Percentiles rank a stretch among this genome's conserved stretches.
These are phyloP conservation scores for Leptogaster cylindrica DNA, from an alignment of 2,888 invertebrate genomes.

Conservation along the genomic window DNA sequence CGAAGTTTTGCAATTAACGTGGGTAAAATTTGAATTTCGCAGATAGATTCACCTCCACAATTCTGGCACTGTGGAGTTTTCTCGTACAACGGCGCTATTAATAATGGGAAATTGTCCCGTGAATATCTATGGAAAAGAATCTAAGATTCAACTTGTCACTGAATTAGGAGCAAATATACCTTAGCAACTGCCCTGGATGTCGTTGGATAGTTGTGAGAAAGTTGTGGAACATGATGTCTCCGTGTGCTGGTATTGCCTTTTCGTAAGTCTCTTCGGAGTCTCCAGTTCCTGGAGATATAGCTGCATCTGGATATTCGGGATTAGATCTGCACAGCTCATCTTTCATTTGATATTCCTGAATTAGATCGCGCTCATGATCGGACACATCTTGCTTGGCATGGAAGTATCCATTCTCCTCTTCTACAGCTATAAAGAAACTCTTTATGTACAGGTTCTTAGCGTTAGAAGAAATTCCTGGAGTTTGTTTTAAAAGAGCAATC, in stretches of 20 bases:
- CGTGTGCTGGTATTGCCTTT: constrained; percentile 78
- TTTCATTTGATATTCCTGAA: constrained; percentile 68
- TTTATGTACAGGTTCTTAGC: constrained; percentile 62
- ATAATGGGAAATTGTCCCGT: constrained; percentile 72
- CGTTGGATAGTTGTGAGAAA: constrained; percentile 75
- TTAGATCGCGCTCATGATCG: constrained; percentile 69
- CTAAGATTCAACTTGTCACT: background rate
- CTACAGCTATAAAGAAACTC: constrained; percentile 68
- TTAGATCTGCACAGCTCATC: constrained; percentile 56
- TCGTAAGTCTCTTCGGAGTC: constrained; percentile 74
- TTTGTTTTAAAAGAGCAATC: constrained; percentile 73
- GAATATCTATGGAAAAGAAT: constrained; percentile 70
- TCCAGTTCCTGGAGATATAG: constrained; percentile 54
- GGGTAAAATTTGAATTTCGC: constrained; percentile 85
- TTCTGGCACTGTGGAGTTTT: constrained; percentile 67
- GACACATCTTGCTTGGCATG: constrained; percentile 58
- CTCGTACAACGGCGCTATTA: constrained; percentile 71
- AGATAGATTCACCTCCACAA: constrained; percentile 74
- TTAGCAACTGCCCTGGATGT: constrained; percentile 82
- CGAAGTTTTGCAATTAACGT: constrained; percentile 76
- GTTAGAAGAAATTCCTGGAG: constrained; percentile 58
- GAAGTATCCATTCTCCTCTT: constrained; percentile 64
- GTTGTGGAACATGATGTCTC: constrained; percentile 81
- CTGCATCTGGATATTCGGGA: constrained; percentile 47
- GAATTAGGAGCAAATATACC: constrained; percentile 65